Base-by-base conservation (phyloP, 2,888 invertebrate species). In the Barypeithes pellucidus region DNA sequence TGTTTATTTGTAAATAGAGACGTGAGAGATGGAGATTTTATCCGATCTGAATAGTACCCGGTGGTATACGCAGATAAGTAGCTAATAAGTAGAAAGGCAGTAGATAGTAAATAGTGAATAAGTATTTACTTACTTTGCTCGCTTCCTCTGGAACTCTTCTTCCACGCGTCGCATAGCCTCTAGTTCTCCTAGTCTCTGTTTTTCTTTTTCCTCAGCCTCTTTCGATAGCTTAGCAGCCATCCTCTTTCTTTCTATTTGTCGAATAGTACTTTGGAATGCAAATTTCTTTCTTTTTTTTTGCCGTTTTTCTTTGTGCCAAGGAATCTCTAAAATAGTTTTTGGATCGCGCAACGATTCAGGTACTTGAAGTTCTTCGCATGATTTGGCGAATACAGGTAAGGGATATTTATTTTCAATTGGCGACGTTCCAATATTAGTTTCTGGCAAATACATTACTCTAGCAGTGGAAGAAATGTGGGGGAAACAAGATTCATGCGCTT, bases 111-210 rank as follows among this genome's bases (percentile, higher is more conserved):
- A n/a, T n/a, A n/a, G n/a, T n/a, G n/a, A n/a, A 29, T 8, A 29
- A 4, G 68, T 7, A 36, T 18, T n/a, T 47, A 73, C 72, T 71
- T 80, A 84, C 84, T 83, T 88, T 41, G 94, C 94, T 50, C 95
- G 88, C 85, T 95, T 95, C 76, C 91, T 89, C 84, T 95, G 95
- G 85, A 95, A 95, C 84, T 95, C 95, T 83, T 95, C 95, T 82
- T 95, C 95, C 3, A 95, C 95, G 82, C 92, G 90, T 80, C 92
- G 90, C 93, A 95, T 94, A 76, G 93, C 94, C 85, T 95, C 94
- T 80, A 94, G 87, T 84, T 95, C 95, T 73, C 91, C 90, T 69
- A 91, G 88, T 65, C 94, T 86, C 85, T 94, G 92, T 67, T 91
- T 91, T 84, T 95, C 94, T 85, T 93, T 93, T 67, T 90, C 88